Base-by-base conservation (phyloP, 1,140 invertebrate genomes). In the Drosophila trapezifrons region DNA sequence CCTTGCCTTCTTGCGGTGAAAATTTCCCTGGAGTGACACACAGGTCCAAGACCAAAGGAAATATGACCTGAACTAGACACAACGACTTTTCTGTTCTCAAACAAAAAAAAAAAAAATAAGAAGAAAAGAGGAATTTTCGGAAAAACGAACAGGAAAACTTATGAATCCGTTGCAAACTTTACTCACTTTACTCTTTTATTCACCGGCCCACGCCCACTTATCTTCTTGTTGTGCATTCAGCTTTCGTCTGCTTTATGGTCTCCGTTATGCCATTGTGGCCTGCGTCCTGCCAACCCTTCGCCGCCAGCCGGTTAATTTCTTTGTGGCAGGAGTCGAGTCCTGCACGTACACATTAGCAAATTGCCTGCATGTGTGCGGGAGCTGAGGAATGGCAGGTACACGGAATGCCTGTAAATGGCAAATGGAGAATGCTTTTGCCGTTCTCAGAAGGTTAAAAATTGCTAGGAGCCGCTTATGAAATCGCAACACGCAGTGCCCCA, bases 341-440 rank as follows among this genome's bases (percentile, higher is more conserved):
- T 76, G 69, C 83, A 87, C 82, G 78, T 79, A 79, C 83, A 76
- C 82, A 85, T 85, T 85, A 86, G 83, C 79, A 87, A 86, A 86
- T 86, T 86, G 83, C 80, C 79, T 77, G 57, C 58, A 57, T 59
- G 63, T 64, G 49, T 63, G 52, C 59, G 56, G 58, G 35, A 56
- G 45, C 38, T 25, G 20, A 52, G 59, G 18, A 25, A 51, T 29
- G 66, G 27, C 63, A 46, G 45, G 32, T 71, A 58, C 62, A 45
- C 17, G 62, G 59, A 35, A 25, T 52, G 52, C 47, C 51, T 64
- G 55, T 25, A 29, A 60, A 63, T 59, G 47, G 45, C 54, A 84
- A 76, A 80, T 64, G 63, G 69, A 37, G 51, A 54, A 22, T 37
- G 32, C 32, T 56, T 65, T 65, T 57, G 60, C 67, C 52, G 22